A percentile compares a stretch with the other conserved stretches of the same genome.
Conservation (phyloP, 2,113 vertebrate genomes). For the Osmerus eperlanus region DNA sequence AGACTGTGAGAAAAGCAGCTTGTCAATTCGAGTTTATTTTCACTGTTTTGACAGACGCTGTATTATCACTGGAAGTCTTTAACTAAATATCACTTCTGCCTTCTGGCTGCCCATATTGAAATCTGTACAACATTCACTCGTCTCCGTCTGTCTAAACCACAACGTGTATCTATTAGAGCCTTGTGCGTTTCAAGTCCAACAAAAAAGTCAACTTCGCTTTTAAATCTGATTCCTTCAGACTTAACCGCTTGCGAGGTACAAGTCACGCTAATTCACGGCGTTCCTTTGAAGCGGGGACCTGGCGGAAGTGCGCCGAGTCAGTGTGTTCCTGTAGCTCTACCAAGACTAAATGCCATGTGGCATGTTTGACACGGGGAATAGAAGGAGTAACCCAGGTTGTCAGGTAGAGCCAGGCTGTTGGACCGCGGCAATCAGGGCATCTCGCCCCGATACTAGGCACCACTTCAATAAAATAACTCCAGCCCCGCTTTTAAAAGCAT, state of each 20-base stretch:
- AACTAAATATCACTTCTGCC: conserved; percentile 48
- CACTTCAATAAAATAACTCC: conserved; percentile 77
- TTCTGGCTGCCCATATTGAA: conserved; percentile 43
- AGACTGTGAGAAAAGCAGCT: conserved; percentile 21
- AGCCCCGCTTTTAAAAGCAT: conserved; percentile 76
- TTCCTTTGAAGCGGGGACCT: conserved; percentile 57
- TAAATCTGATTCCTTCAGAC: conserved; percentile 47
- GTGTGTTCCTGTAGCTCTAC: conserved; percentile 29
- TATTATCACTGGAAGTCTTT: conserved; percentile 59
- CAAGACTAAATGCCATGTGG: conserved; percentile 56
- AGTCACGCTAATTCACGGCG: conserved; percentile 42
- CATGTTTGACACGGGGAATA: conserved; percentile 66
- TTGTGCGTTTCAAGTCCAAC: conserved; percentile 41
- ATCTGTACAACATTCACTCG: conserved; percentile 55
- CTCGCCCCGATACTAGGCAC: conserved; percentile 64
- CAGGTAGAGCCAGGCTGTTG: conserved; percentile 64
- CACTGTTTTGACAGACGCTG: conserved; percentile 47
- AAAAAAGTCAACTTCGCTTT: conserved; percentile 21
- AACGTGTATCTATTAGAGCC: conserved; percentile 45
- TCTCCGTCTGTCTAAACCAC: conserved; percentile 39
- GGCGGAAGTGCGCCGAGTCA: conserved; percentile 50
- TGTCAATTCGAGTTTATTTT: conserved; percentile 39
- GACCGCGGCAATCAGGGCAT: conserved; percentile 66
- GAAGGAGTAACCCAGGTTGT: conserved; percentile 64
- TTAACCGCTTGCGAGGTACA: conserved; percentile 26